These are phyloP conservation scores for Myotis daubentonii DNA, from an alignment of 2,797 vertebrate species.

Conservation along the genomic window DNA sequence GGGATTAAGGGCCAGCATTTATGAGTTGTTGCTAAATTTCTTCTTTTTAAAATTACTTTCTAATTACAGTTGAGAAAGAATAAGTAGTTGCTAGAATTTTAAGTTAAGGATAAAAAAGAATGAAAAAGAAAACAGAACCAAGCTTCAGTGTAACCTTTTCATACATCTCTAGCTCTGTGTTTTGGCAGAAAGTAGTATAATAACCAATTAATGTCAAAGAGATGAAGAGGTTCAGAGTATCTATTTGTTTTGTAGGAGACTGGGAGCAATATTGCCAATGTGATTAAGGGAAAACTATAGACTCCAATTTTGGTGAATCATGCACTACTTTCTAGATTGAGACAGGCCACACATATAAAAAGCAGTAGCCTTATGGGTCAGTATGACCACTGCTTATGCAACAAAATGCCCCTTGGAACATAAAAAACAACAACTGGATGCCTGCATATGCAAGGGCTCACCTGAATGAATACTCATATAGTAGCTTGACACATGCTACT, in stretches of 20 bases:
- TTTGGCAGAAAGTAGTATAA: background rate
- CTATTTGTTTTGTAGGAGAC: background rate
- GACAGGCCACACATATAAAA: background rate
- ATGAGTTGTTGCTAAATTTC: background rate
- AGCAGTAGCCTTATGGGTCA: background rate
- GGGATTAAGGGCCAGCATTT: background rate
- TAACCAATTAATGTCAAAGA: background rate
- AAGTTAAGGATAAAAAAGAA: conserved; percentile 26
- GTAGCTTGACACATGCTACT: background rate
- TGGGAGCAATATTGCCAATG: background rate
- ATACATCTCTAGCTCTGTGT: background rate
- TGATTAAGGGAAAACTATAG: background rate
- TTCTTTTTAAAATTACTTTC: background rate
- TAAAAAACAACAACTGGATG: background rate
- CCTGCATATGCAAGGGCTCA: background rate
- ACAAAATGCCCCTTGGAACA: background rate
- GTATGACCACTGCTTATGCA: background rate
- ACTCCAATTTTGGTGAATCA: background rate
- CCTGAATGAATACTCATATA: background rate
- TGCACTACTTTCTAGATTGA: background rate
- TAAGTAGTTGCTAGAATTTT: background rate
- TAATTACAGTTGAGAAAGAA: background rate
- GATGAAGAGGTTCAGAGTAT: background rate
- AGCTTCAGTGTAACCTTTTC: background rate
- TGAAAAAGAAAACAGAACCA: background rate